These are phyloP conservation scores for Tachina lurida DNA, from an alignment of 2,888 invertebrate species.

Conservation along the genomic window DNA sequence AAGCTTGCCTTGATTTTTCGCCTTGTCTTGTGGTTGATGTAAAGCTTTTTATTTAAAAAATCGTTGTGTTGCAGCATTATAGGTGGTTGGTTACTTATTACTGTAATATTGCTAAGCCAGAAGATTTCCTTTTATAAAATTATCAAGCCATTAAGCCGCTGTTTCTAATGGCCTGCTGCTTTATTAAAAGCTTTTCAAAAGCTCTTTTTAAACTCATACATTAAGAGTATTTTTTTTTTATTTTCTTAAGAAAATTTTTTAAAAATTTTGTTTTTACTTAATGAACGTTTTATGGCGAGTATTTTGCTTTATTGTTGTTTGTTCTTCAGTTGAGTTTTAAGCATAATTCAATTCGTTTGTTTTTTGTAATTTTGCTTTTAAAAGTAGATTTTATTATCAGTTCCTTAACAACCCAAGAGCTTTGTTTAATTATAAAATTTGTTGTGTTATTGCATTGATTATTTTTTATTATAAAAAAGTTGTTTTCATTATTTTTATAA, in stretches of 20 bases:
- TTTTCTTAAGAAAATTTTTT: conserved; percentile 46
- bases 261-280: conserved; percentile 31
- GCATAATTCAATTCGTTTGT: conserved; percentile 39
- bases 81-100: conserved; percentile 62
- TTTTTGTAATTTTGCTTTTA: conserved; percentile 21
- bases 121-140: conserved; percentile 1
- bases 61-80: conserved; percentile 69
- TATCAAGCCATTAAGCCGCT: conserved; percentile 51
- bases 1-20: conserved; percentile 50
- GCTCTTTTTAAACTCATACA: conserved; percentile 3
- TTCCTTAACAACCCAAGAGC: conserved; percentile 72
- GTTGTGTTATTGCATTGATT: conserved; percentile 30
- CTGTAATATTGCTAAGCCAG: conserved; percentile 3
- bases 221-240: neutral
- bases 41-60: conserved; percentile 68
- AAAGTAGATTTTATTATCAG: conserved; percentile 60
- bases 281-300: conserved; percentile 77
- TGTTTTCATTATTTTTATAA: neutral
- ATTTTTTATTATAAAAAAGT: conserved; percentile 68
- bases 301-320: conserved; percentile 77
- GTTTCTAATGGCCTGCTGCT: neutral
- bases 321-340: conserved; percentile 59
- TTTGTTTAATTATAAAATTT: conserved; percentile 21
- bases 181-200: conserved; percentile 52
- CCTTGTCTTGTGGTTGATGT: conserved; percentile 62